Evolutionary conservation across 2,888 invertebrate species (phyloP).

Genomic region (Mamestra brassicae): DNA sequence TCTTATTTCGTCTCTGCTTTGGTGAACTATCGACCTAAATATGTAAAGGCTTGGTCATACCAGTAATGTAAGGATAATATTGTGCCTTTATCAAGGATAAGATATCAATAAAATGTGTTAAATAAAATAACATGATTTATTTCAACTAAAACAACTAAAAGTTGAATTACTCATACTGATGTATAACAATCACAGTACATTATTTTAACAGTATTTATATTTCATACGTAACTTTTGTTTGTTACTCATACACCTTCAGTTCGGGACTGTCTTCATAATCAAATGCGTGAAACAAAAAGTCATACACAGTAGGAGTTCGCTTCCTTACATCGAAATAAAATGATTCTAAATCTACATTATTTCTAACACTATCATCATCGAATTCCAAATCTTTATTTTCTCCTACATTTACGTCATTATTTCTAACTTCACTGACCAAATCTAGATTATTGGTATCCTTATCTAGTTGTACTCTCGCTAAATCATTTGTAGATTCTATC

Average conservation of each 20-base stretch:
- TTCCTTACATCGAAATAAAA: slow-evolving; percentile 30
- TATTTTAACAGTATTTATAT: not conserved
- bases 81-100: not conserved
- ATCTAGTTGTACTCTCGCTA: slow-evolving; percentile 40
- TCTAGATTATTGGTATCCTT: slow-evolving; percentile 39
- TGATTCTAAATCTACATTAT: slow-evolving; percentile 21
- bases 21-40: not conserved
- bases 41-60: too few species aligned
- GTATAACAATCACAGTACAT: slow-evolving; percentile 17
- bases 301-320: slow-evolving; percentile 49
- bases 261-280: slow-evolving; percentile 40
- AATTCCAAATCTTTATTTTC: not conserved
- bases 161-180: not conserved
- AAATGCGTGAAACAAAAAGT: slow-evolving; percentile 50
- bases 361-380: not conserved
- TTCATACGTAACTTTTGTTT: not conserved
- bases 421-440: slow-evolving; percentile 27
- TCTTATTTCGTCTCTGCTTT: not conserved
- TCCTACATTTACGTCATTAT: slow-evolving; percentile 4
- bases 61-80: not conserved
- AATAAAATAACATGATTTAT: slow-evolving; percentile 20
- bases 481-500: slow-evolving; percentile 11
- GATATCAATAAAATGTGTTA: not conserved
- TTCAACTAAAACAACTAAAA: slow-evolving; percentile 10
- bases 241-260: slow-evolving; percentile 51